Conservation (phyloP, 2,113 vertebrate genomes). For the Tachuris rubrigastra region DNA sequence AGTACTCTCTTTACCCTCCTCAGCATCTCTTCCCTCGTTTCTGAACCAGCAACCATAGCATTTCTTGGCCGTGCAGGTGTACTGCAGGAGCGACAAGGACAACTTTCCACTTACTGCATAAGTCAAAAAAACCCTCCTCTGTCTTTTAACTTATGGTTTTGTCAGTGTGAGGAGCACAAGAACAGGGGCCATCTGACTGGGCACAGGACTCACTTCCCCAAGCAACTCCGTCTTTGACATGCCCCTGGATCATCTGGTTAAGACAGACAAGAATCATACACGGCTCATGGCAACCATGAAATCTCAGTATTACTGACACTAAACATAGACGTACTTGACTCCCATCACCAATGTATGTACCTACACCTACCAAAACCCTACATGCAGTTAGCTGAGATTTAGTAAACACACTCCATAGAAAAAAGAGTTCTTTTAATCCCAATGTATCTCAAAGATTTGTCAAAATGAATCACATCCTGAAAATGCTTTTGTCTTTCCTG, state of each 20-base stretch:
- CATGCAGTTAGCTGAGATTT: background rate
- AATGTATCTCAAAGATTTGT: background rate
- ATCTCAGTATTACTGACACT: background rate
- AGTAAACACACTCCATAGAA: background rate
- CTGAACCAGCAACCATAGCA: background rate
- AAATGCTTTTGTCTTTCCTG: background rate
- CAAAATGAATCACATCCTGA: background rate
- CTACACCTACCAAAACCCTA: background rate
- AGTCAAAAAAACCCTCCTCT: background rate
- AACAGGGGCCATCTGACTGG: background rate
- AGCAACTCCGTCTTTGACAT: background rate
- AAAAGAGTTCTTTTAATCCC: background rate
- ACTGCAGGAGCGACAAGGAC: background rate
- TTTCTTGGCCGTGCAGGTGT: background rate
- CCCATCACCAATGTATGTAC: background rate
- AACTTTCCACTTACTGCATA: fast-evolving
- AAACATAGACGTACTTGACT: background rate
- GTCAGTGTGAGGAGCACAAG: background rate
- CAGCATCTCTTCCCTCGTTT: background rate
- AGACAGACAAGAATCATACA: background rate
- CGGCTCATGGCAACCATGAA: background rate
- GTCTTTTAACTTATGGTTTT: background rate
- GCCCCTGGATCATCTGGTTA: background rate
- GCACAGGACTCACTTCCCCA: background rate
- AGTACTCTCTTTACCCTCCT: background rate